Base-by-base conservation (phyloP, 2,113 vertebrate species). In the Bos indicus region DNA sequence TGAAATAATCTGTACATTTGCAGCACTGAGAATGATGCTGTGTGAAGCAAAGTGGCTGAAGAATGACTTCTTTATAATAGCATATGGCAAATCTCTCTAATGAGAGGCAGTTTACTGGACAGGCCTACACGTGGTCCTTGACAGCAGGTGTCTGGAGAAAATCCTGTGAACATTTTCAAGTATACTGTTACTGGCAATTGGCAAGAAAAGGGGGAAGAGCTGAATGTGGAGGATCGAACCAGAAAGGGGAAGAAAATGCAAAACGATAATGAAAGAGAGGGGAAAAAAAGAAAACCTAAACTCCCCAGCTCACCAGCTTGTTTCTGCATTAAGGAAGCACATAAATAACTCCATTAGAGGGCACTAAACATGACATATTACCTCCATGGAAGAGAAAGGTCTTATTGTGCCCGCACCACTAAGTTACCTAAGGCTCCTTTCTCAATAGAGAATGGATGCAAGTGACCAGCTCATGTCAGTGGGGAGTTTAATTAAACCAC, bases 401-500 rank as follows among this genome's bases (percentile, higher is more conserved):
- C 59, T 97, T 86, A 60, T 78, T 98, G 92, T 98, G 48, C 74
- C 96, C 95, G 33, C 57, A 19, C 51, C 43, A 54, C 92, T 7
- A 59, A 74, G 77, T 96, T 97, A 96, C 95, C 51, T 88, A 96
- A 94, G 90, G 86, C 88, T 12, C 0, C 67, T 52, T 97, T 98
- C 97, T 97, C 96, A 98, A 95, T 54, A 94, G 64, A 95, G 93
- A 97, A 97, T 77, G 78, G 33, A 74, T 57, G 17, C 30, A 57
- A 97, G 83, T 90, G 85, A 78, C 54, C 94, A 89, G 87, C 85
- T 98, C 95, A 67, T 59, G 46, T 97, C 96, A 90, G 48, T 30
- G n/a, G 54, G 88, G 7, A 97, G 95, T 98, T 97, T 97, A 97
- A 97, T 98, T 96, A 98, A 97, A 80, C 91, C 83, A 95, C 82